Evolutionary conservation across 1,140 invertebrate species (phyloP).

Genomic region (Liolophura sinensis): DNA sequence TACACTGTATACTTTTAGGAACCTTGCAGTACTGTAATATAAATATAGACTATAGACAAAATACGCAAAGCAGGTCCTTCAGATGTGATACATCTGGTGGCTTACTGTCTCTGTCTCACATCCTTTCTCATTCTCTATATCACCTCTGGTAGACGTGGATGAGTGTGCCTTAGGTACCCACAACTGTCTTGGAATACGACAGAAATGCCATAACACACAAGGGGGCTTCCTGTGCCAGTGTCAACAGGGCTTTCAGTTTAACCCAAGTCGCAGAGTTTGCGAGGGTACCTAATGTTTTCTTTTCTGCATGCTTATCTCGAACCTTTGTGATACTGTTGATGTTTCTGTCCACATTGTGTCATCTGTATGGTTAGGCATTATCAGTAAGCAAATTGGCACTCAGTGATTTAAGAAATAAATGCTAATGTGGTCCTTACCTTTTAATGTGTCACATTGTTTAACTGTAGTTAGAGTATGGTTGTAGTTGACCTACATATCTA

Average conservation of each 20-base stretch:
- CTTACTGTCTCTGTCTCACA: neutral
- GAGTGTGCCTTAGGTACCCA: constrained; percentile 52
- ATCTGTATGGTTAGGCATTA: neutral
- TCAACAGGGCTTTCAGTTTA: constrained; percentile 38
- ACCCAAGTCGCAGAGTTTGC: constrained; percentile 30
- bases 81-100: neutral
- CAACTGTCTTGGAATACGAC: constrained; percentile 31
- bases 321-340: neutral
- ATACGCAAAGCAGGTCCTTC: neutral
- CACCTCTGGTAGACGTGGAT: constrained; percentile 49
- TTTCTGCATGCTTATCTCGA: constrained; percentile 3
- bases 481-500: constrained; percentile 7
- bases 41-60: neutral
- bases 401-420: neutral
- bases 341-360: constrained; percentile 1
- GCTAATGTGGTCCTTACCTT: neutral
- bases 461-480: neutral
- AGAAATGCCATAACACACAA: constrained; percentile 52
- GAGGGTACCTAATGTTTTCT: constrained; percentile 30
- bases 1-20: neutral
- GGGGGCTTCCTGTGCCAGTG: constrained; percentile 59
- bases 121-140: neutral
- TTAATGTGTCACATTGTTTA: neutral
- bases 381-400: neutral
- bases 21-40: neutral